Evolutionary conservation across 2,113 vertebrate genomes (phyloP), one percentile per base, ranked within the genome.

Genomic region (Seriola dumerili): DNA sequence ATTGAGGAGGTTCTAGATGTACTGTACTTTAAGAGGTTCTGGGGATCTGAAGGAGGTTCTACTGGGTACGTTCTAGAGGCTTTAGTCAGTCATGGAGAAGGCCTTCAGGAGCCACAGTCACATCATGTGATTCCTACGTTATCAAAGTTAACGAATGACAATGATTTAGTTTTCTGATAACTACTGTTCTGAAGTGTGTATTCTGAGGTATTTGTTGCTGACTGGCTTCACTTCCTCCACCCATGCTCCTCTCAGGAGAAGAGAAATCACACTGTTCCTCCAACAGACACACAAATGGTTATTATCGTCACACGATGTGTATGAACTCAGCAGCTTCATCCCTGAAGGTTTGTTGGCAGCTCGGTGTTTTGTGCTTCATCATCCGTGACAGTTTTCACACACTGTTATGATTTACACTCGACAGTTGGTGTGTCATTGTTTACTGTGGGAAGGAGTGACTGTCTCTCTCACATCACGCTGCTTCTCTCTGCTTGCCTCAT

Each of bases 281-380:
- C 17, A 38, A 57, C 52, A 9, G 59, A 25, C 11, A 23, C 17
- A 54, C 71, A 34, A 50, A 32, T 66, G 55, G 62, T 78, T 40
- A 5, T 84, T n/a, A 48, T 29, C 4, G 55, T 68, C 63, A 36
- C 75, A 34, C 55, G 69, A 62, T 68, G 9, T n/a, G 75, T 21
- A 0, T 12, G 57, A 82, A n/a, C 50, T 8, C 19, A 21, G 5
- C 25, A 57, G 74, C 19, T 67, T 77, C 50, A 1, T 25, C 66
- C 50, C 67, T 58, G 29, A 42, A 50, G 67, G 3, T 59, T 48
- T 54, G 19, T 62, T 68, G 81, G 63, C 75, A 62, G 75, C 81
- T 78, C 57, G 4, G 48, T 38, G 66, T 23, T 71, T 58, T 55
- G 38, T 40, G 73, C 38, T 40, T 76, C 67, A 66, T 72, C 59